phyloP scores from a whole-genome alignment of 2,888 invertebrate genomes.

The Catocala sponsa region DNA sequence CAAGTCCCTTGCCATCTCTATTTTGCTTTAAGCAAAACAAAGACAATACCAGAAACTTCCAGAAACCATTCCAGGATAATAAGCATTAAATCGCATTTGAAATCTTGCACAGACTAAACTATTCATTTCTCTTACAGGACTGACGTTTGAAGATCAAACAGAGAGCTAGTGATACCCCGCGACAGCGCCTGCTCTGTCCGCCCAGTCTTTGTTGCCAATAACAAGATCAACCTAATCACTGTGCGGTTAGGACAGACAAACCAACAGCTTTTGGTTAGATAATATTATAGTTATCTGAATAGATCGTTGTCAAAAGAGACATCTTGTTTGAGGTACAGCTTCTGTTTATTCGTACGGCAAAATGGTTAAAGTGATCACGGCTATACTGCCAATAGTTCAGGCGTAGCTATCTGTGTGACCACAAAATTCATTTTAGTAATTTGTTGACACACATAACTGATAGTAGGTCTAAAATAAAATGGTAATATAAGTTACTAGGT shows the following conservation, averaged over 20 bases:
- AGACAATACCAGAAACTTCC: too few species aligned
- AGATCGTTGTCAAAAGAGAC: conserved; percentile 1
- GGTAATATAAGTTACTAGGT: too few species aligned
- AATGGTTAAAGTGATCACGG: too few species aligned
- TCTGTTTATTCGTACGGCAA: not conserved
- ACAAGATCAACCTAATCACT: conserved; percentile 32
- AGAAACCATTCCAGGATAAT: too few species aligned
- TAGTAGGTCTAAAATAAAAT: too few species aligned
- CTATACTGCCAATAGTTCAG: too few species aligned
- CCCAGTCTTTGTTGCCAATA: conserved; percentile 34
- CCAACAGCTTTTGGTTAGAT: not conserved
- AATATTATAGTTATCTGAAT: conserved; percentile 4
- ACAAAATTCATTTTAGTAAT: too few species aligned
- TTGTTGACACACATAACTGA: too few species aligned
- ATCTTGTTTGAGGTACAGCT: not conserved
- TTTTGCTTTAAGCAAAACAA: too few species aligned
- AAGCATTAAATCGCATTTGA: too few species aligned
- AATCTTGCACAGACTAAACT: not conserved
- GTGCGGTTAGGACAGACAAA: conserved; percentile 6
- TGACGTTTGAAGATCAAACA: conserved; percentile 10
- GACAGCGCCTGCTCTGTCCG: conserved; percentile 12
- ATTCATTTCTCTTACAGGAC: not conserved
- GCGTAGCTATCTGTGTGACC: too few species aligned
- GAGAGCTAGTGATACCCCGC: conserved; percentile 9
- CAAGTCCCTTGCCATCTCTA: too few species aligned